These are phyloP conservation scores for Pterophyllum scalare DNA, from an alignment of 2,113 vertebrate genomes.

Conservation along the genomic window DNA sequence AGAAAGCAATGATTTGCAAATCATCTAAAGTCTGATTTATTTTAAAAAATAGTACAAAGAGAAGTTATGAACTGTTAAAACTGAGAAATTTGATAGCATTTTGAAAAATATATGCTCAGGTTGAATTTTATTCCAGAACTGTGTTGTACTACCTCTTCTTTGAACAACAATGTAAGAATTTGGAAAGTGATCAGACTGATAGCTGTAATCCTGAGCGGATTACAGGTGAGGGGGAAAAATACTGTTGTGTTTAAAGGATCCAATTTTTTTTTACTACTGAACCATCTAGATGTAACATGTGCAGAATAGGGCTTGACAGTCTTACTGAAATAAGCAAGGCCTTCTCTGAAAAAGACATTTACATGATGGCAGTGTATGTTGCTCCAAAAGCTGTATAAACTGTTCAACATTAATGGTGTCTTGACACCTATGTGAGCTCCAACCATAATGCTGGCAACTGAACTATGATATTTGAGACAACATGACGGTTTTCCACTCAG, in stretches of 20 bases:
- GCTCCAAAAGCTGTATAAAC: no score
- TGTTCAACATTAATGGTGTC: no score
- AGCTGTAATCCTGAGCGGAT: not conserved
- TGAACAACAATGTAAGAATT: not conserved
- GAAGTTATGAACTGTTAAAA: not conserved
- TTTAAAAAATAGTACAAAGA: not conserved
- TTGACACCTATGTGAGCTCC: no score
- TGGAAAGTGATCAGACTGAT: not conserved
- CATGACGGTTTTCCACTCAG: no score
- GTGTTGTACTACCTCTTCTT: not conserved
- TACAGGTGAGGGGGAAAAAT: no score
- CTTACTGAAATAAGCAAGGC: not conserved
- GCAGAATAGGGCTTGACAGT: not conserved
- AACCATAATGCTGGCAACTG: no score
- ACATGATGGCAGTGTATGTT: no score
- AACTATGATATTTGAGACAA: no score
- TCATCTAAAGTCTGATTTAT: no score
- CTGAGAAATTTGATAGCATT: not conserved
- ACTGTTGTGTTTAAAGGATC: not conserved
- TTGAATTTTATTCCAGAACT: not conserved
- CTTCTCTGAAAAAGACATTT: not conserved
- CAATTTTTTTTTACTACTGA: not conserved
- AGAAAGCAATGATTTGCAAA: not conserved
- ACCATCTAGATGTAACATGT: not conserved
- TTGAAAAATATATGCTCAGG: not conserved